Evolutionary conservation across 1,140 invertebrate genomes (phyloP).

Genomic region (Bemisia tabaci): DNA sequence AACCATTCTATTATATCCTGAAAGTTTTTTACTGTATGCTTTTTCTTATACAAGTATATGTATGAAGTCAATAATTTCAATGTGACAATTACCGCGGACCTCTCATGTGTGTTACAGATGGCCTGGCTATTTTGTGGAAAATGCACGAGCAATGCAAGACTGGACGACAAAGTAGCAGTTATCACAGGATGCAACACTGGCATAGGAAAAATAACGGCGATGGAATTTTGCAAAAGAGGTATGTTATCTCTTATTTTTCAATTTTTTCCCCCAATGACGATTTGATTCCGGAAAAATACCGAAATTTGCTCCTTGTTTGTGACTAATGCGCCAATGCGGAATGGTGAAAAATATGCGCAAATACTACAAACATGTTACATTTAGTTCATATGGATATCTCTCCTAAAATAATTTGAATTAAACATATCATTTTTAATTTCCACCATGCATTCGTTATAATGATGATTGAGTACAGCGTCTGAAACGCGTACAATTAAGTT

Average conservation of each 20-base stretch:
- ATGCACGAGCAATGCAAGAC: conserved; percentile 22
- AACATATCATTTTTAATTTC: too few relatives aligned
- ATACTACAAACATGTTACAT: too few relatives aligned
- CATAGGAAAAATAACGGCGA: conserved; percentile 41
- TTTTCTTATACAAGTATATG: too few relatives aligned
- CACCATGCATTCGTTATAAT: too few relatives aligned
- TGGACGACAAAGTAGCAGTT: conserved; percentile 40
- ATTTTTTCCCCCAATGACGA: background rate
- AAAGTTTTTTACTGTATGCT: background rate
- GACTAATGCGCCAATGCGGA: too few relatives aligned
- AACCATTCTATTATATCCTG: background rate
- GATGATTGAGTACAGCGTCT: too few relatives aligned
- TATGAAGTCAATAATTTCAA: too few relatives aligned
- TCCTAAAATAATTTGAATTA: too few relatives aligned
- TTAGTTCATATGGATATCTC: too few relatives aligned
- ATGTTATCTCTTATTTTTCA: conserved; percentile 2
- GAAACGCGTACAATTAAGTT: too few relatives aligned
- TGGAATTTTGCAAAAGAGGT: conserved; percentile 38
- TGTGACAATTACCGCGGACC: background rate
- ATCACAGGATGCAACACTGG: conserved; percentile 46
- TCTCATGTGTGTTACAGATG: conserved; percentile 9
- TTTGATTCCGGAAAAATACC: background rate
- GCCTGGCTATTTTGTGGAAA: conserved; percentile 17
- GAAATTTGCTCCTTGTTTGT: background rate
- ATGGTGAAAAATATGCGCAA: too few relatives aligned